These are phyloP conservation scores for Carassius carassius DNA, from an alignment of 2,113 vertebrate species.

Conservation along the genomic window DNA sequence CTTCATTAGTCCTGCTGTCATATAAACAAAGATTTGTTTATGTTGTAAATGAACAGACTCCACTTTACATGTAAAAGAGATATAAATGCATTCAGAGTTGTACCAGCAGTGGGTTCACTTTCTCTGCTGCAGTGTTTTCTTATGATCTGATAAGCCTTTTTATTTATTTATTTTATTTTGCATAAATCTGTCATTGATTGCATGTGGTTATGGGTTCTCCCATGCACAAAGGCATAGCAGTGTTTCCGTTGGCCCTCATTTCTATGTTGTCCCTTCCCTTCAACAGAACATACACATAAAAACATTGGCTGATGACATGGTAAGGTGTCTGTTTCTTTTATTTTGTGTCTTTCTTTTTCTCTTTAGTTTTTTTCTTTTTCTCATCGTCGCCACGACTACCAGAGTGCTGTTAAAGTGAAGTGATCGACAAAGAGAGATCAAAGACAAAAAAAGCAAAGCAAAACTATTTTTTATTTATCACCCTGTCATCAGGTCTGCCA, in stretches of 20 bases:
- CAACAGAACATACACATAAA: slow-evolving; percentile 99
- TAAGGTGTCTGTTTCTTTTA: slow-evolving; percentile 81
- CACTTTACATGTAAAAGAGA: background rate
- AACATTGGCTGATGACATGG: slow-evolving; percentile 99
- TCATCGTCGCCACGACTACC: slow-evolving; percentile 54
- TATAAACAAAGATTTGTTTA: background rate
- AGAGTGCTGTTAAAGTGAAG: slow-evolving; percentile 62
- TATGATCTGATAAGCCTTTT: background rate
- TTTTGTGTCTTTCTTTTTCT: slow-evolving; percentile 65
- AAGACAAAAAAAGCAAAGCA: slow-evolving; percentile 20
- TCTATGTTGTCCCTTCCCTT: slow-evolving; percentile 82
- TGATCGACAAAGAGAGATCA: slow-evolving; percentile 66
- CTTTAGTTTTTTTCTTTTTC: slow-evolving; percentile 57
- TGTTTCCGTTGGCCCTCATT: slow-evolving; percentile 75
- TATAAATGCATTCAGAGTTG: background rate
- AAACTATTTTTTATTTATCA: slow-evolving; percentile 4
- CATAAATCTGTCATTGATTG: slow-evolving; percentile 30
- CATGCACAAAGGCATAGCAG: slow-evolving; percentile 53
- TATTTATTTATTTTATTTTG: background rate
- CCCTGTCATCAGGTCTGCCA: slow-evolving; percentile 4
- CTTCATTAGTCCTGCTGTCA: slow-evolving; percentile 11
- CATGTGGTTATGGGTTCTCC: slow-evolving; percentile 38
- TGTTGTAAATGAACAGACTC: background rate
- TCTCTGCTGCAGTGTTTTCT: background rate
- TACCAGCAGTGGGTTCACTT: background rate